Conservation (phyloP, 2,797 vertebrate species). For the Rhinatrema bivittatum region DNA sequence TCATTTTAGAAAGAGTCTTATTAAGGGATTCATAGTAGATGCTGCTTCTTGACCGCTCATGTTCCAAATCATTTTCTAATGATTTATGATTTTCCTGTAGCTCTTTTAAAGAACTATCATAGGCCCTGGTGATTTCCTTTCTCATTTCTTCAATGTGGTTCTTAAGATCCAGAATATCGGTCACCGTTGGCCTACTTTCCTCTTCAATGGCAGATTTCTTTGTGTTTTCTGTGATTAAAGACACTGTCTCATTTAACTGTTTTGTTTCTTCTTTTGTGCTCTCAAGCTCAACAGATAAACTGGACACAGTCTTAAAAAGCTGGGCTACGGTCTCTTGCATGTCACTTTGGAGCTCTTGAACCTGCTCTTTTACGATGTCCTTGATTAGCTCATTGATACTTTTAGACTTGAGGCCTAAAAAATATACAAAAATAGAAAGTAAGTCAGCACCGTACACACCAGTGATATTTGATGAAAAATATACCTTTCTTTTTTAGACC, state of each 20-base stretch:
- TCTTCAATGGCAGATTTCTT: slow-evolving; percentile 26
- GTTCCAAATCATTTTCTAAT: slow-evolving; percentile 42
- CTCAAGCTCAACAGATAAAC: slow-evolving; percentile 53
- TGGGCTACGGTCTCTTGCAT: slow-evolving; percentile 51
- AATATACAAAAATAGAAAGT: slow-evolving; percentile 5
- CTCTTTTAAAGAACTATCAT: slow-evolving; percentile 46
- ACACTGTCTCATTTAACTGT: slow-evolving; percentile 46
- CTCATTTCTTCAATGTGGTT: slow-evolving; percentile 39
- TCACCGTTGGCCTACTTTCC: slow-evolving; percentile 25
- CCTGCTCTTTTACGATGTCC: slow-evolving; percentile 42
- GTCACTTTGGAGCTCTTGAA: slow-evolving; percentile 43
- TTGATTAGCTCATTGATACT: slow-evolving; percentile 46
- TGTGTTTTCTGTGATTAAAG: slow-evolving; percentile 3
- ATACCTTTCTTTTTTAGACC: no score
- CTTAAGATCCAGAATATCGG: slow-evolving; percentile 51
- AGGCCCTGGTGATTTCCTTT: slow-evolving; percentile 42
- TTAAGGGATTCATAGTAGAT: slow-evolving; percentile 55
- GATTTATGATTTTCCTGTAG: slow-evolving; percentile 47
- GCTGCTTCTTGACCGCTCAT: slow-evolving; percentile 30
- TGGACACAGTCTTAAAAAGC: slow-evolving; percentile 56
- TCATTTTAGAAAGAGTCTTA: slow-evolving; percentile 50
- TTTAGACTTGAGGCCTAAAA: slow-evolving; percentile 50
- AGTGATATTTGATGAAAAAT: neutral
- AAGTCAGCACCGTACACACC: neutral
- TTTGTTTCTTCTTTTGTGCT: slow-evolving; percentile 42